phyloP scores from a whole-genome alignment of 2,888 invertebrate genomes.

The Timema cristinae region DNA sequence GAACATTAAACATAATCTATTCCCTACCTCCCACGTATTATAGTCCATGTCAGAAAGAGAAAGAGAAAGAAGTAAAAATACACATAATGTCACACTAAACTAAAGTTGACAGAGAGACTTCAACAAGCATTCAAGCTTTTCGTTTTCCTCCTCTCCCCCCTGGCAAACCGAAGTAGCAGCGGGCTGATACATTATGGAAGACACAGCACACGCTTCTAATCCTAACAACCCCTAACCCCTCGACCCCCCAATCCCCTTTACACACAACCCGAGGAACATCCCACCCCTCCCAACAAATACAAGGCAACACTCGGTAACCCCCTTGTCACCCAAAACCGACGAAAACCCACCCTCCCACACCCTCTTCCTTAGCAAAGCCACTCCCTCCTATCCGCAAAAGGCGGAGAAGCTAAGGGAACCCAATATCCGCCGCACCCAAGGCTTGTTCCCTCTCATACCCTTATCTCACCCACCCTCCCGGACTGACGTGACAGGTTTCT shows the following conservation, averaged over 20 bases:
- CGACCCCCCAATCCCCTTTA: too few relatives aligned
- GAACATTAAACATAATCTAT: too few relatives aligned
- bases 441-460: background rate
- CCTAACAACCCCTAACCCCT: background rate
- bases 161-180: background rate
- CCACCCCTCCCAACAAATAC: constrained; percentile 1
- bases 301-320: constrained; percentile 1
- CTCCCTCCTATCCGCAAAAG: background rate
- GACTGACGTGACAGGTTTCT: constrained; percentile 21
- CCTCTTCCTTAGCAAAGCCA: constrained; percentile 4
- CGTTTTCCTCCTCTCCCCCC: background rate
- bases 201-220: constrained; percentile 22
- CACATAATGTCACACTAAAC: too few relatives aligned
- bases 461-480: background rate
- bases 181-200: constrained; percentile 26
- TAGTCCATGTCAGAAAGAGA: too few relatives aligned
- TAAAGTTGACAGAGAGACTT: too few relatives aligned
- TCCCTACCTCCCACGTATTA: too few relatives aligned
- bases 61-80: too few relatives aligned
- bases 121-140: too few relatives aligned
- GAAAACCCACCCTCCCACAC: constrained; percentile 14
- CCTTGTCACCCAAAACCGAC: constrained; percentile 18
- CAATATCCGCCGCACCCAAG: too few relatives aligned
- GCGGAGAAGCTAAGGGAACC: too few relatives aligned
- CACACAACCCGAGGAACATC: too few relatives aligned